A percentile compares a stretch with the other conserved stretches of the same genome.
phyloP scores from a whole-genome alignment of 2,113 vertebrate species.

The Marcusenius ussheri region DNA sequence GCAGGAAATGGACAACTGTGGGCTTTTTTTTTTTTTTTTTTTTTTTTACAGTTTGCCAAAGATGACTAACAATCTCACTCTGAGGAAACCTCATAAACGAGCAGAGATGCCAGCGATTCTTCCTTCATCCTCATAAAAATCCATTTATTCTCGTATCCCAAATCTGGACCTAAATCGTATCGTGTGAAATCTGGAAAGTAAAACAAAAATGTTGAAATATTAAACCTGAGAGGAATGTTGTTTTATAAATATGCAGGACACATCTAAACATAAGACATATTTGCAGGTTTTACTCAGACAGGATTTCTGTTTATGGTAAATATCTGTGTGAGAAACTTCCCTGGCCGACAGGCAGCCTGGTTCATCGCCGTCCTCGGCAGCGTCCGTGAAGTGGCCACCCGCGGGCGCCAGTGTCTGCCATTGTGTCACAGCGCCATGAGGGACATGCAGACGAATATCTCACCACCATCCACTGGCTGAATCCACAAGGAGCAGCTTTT shows the following conservation, averaged over 20 bases:
- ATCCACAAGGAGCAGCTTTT: background rate
- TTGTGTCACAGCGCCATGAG: background rate
- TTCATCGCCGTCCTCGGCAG: background rate
- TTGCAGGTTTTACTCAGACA: background rate
- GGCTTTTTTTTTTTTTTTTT: background rate
- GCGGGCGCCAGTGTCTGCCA: background rate
- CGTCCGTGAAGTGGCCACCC: background rate
- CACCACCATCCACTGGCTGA: background rate
- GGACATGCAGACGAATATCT: background rate
- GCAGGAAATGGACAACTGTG: background rate
- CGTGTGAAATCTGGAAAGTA: background rate
- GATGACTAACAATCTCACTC: background rate
- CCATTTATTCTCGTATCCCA: background rate
- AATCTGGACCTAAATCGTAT: background rate
- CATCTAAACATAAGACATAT: background rate
- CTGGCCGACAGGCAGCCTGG: background rate
- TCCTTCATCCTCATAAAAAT: background rate
- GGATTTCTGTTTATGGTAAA: background rate
- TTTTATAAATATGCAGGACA: constrained; percentile 7
- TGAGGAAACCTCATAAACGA: too few relatives aligned
- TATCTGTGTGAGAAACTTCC: background rate
- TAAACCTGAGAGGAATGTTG: background rate
- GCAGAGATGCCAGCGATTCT: background rate
- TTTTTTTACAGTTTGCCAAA: background rate
- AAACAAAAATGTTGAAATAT: background rate